A percentile compares a stretch with the other conserved stretches of the same genome.
Conservation (phyloP, 37 sponge, comb jelly and placozoan genomes). For the Hexactinellida sp. region DNA sequence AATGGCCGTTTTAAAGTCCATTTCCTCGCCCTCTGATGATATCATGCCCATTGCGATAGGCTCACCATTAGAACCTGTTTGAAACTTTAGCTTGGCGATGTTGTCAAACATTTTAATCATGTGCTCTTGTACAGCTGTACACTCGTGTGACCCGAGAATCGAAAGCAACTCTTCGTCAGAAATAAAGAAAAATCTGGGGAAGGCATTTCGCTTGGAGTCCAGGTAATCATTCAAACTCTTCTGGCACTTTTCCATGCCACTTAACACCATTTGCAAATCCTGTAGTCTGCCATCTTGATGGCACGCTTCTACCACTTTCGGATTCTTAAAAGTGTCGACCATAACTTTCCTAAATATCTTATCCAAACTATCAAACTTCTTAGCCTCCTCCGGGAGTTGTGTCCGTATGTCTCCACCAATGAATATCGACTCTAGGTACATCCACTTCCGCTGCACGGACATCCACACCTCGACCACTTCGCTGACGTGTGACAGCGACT, state of each 20-base stretch:
- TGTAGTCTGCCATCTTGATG: conserved; percentile 72
- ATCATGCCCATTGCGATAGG: conserved; percentile 79
- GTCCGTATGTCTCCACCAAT: conserved; percentile 94
- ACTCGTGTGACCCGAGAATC: conserved; percentile 87
- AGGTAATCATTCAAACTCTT: conserved; percentile 97
- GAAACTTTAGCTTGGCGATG: conserved; percentile 77
- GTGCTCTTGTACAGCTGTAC: conserved; percentile 98
- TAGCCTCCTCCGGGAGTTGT: conserved; percentile 97
- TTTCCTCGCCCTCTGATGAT: conserved; percentile 87
- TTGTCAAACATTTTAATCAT: conserved; percentile 99
- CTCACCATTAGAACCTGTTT: conserved; percentile 49
- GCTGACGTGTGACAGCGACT: conserved; percentile 95
- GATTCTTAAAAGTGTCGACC: conserved; percentile 88
- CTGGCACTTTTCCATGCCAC: conserved; percentile 88
- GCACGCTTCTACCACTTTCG: conserved; percentile 76
- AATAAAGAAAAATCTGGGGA: conserved; percentile 99
- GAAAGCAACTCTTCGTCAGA: conserved; percentile 97
- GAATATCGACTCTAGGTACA: conserved; percentile 97
- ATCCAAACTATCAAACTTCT: conserved; percentile 96
- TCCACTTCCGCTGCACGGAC: conserved; percentile 98
- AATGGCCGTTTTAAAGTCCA: conserved; percentile 74
- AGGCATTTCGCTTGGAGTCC: conserved; percentile 97
- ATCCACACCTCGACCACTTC: conserved; percentile 99
- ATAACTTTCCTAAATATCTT: conserved; percentile 98
- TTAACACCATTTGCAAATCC: conserved; percentile 72